Evolutionary conservation across 2,113 vertebrate species (phyloP), one percentile per base, ranked within the genome.

Genomic region (Gorsachius goisagi): DNA sequence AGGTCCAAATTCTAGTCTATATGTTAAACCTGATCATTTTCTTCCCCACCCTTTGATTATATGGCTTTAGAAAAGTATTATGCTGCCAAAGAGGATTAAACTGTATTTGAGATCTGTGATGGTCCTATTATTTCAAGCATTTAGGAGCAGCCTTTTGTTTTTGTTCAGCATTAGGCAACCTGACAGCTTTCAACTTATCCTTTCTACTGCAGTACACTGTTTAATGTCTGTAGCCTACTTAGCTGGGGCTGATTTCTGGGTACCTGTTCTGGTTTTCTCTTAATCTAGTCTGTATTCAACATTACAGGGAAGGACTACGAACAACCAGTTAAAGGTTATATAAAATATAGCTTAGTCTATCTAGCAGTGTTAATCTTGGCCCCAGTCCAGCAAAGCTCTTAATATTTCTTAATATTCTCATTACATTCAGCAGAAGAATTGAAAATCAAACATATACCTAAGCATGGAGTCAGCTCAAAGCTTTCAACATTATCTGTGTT

Each of bases 21-120:
- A 26, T 55, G 33, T 71, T 89, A 92, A 93, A 95, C 30, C 37
- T 49, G 35, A 85, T 66, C 3, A 55, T 94, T 93, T 96, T 93
- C 39, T 91, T 95, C 45, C 24, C 66, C 45, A 81, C 20, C 20
- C 44, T 78, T 95, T 91, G 26, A 86, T 86, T 88, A 58, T 71
- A 58, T n/a, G 66, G 53, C 33, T 93, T 93, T 87, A 89, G 66
- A 87, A 90, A 90, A 41, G 33, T 35, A 89, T 72, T 87, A 53
- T 58, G 22, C 35, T 93, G 76, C 64, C 86, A 79, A 94, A 92
- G 83, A 92, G 62, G 72, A 95, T 96, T 96, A 97, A 96, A 71
- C 14, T 68, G 83, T 90, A 81, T 95, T 95, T 94, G 64, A 92
- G 68, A 90, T 86, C 79, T 60, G 45, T 9, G 33, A 74, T 62